Base-by-base conservation (phyloP, 2,113 vertebrate species). In the Pachycephala philippinensis region DNA sequence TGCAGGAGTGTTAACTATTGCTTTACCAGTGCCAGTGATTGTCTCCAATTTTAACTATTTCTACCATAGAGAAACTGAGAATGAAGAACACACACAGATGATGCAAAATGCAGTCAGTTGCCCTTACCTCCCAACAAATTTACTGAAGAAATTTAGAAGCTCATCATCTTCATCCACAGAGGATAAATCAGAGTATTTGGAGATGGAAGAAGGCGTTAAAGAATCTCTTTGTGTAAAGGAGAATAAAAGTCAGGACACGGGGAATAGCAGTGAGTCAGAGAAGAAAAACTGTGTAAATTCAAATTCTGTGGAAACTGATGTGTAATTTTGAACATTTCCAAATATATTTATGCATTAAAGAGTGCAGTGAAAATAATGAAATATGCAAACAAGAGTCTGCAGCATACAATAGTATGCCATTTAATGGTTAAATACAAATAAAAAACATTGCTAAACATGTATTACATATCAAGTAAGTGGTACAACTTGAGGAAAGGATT, bases 1-100 rank as follows among this genome's bases (percentile, higher is more conserved):
- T 74, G 99, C 99, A 0, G 99, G 99, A 84, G 99, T 99, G 94
- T 97, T 99, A 93, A 99, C 99, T 97, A 99, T 99, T 96, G 99
- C 99, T 96, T 98, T 99, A 81, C 99, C 99, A 70, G 99, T 99
- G 96, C 99, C 99, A 69, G 99, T 99, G 96, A 99, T 99, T 93
- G 99, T 99, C 94, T 99, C 99, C 97, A 99, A 99, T 98, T 99
- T 99, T 97, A 99, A 99, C 98, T 99, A 99, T 98, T 99, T 99
- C 97, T 99, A 99, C 97, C 99, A 99, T 96, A 97, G 99, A 97
- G 99, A 99, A 97, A 99, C 99, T 30, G 99, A 99, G 68, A 99
- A 99, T 33, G 99, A 99, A 47, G 99, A 99, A 57, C 99, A 99
- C 98, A 80, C 99, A 3, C 98, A 98, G 86, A 94, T 98, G 93